A percentile compares a stretch with the other conserved stretches of the same genome.
phyloP scores from a whole-genome alignment of 2,113 vertebrate species.

The Melanostigma gelatinosum region DNA sequence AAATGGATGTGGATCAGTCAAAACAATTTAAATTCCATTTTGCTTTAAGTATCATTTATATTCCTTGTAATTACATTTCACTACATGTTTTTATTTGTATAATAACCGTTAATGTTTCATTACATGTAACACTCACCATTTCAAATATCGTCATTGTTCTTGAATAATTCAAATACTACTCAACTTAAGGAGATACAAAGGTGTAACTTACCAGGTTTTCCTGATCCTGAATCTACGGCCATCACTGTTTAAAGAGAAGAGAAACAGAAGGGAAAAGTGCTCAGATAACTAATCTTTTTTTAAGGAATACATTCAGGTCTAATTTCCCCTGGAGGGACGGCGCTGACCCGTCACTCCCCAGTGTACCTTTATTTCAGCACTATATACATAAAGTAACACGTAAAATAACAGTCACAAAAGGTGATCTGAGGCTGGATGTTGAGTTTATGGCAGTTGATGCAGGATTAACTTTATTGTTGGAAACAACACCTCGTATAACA shows the following conservation, averaged over 20 bases:
- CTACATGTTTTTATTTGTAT: background rate
- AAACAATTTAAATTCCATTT: background rate
- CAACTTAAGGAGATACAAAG: background rate
- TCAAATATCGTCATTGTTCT: background rate
- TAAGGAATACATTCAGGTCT: background rate
- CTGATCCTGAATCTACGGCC: accelerated
- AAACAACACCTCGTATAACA: background rate
- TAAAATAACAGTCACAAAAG: background rate
- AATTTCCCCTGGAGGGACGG: background rate
- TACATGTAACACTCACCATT: background rate
- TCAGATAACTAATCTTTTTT: background rate
- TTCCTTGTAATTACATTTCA: background rate
- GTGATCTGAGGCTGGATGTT: background rate
- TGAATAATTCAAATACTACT: background rate
- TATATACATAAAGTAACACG: background rate
- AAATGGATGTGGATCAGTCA: conserved; percentile 1
- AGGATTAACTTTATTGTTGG: background rate
- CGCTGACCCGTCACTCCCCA: background rate
- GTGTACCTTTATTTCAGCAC: background rate
- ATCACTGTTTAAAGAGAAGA: conserved; percentile 45
- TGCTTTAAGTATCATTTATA: no score
- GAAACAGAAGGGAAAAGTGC: background rate
- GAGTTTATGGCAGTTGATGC: background rate
- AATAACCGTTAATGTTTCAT: background rate
- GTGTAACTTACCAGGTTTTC: conserved; percentile 53